These are phyloP conservation scores for Hydriomena furcata DNA, from an alignment of 2,888 invertebrate genomes.

Conservation along the genomic window DNA sequence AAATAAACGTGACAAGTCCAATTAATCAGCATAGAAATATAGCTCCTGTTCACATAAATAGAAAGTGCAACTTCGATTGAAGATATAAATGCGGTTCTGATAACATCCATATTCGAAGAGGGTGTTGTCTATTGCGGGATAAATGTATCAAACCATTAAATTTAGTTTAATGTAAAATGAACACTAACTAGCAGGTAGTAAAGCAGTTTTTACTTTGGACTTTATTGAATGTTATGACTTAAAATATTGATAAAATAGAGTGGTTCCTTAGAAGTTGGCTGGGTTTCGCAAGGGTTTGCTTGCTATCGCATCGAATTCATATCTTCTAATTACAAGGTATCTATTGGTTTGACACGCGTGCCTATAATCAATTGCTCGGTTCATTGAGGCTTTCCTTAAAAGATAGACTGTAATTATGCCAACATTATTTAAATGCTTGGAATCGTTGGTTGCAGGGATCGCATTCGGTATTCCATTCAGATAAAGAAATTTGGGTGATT, in stretches of 20 bases:
- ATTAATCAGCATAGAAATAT: slow-evolving; percentile 19
- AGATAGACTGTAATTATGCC: slow-evolving; percentile 19
- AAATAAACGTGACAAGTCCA: slow-evolving; percentile 34
- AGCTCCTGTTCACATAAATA: slow-evolving; percentile 30
- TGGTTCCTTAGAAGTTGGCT: slow-evolving; percentile 64
- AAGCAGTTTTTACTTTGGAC: background rate
- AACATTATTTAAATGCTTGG: slow-evolving; percentile 19
- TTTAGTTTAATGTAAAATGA: background rate
- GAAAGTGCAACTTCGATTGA: slow-evolving; percentile 16
- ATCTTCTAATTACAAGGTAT: slow-evolving; percentile 79
- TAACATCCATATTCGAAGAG: background rate
- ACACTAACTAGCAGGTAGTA: background rate
- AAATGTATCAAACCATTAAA: background rate
- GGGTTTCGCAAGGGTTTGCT: slow-evolving; percentile 76
- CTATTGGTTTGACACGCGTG: slow-evolving; percentile 40
- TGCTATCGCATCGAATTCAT: slow-evolving; percentile 79
- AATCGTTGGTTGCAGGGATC: slow-evolving; percentile 10
- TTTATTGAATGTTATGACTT: background rate
- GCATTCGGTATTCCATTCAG: slow-evolving; percentile 4
- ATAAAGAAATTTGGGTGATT: too few relatives aligned
- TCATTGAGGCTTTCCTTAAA: slow-evolving; percentile 21
- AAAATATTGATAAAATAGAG: slow-evolving; percentile 40
- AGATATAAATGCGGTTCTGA: background rate
- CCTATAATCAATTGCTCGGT: slow-evolving; percentile 46
- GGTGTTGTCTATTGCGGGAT: background rate